phyloP scores from a whole-genome alignment of 1,140 invertebrate species.

The Rhopalosiphum maidis region DNA sequence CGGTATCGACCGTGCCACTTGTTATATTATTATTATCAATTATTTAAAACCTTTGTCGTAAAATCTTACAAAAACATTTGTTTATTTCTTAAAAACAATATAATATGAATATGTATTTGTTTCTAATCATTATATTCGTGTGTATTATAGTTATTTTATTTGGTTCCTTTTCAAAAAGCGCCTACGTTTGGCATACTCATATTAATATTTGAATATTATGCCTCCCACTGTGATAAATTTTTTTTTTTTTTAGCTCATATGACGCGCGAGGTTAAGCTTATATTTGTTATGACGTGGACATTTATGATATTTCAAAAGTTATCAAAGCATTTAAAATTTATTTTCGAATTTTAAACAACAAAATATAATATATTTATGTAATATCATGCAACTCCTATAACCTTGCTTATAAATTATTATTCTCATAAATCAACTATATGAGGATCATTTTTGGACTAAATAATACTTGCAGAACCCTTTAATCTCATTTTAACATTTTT shows the following conservation, averaged over 20 bases:
- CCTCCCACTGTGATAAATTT: background rate
- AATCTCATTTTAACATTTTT: background rate
- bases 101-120: background rate
- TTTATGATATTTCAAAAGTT: background rate
- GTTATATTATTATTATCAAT: background rate
- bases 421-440: background rate
- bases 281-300: background rate
- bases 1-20: background rate
- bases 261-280: background rate
- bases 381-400: background rate
- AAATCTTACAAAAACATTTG: background rate
- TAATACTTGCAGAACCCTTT: background rate
- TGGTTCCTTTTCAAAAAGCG: background rate
- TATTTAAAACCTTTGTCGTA: background rate
- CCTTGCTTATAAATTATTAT: constrained; percentile 5
- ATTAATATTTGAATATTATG: constrained; percentile 12
- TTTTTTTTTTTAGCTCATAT: constrained; percentile 11
- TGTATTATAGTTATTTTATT: background rate
- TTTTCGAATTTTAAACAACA: constrained; percentile 28
- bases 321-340: constrained; percentile 17
- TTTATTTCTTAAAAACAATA: background rate
- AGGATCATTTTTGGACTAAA: background rate
- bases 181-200: background rate
- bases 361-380: background rate
- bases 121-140: background rate